These are phyloP conservation scores for Gavia stellata DNA, from an alignment of 2,113 vertebrate genomes.

Conservation along the genomic window DNA sequence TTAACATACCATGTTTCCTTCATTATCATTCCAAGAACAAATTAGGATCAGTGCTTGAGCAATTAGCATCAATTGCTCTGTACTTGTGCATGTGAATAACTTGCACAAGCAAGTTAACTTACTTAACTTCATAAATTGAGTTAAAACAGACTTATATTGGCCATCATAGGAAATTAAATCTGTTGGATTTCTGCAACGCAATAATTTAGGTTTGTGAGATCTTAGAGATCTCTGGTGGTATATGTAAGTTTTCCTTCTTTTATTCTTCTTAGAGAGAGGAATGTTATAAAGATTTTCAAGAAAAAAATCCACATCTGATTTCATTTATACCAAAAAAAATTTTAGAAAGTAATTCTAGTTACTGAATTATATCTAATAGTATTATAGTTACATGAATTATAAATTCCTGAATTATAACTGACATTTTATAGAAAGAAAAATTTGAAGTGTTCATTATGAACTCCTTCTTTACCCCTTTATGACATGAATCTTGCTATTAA, in stretches of 20 bases:
- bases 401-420: not conserved
- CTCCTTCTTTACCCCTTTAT: not conserved
- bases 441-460: not conserved
- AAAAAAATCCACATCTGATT: not conserved
- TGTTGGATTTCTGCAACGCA: not conserved
- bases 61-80: constrained; percentile 1
- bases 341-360: not conserved
- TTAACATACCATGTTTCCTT: not conserved
- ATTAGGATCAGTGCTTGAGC: not conserved
- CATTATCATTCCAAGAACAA: not conserved
- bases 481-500: not conserved
- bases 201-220: not conserved
- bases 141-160: not conserved
- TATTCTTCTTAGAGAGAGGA: not conserved
- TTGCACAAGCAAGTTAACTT: too few relatives aligned
- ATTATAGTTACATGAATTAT: not conserved
- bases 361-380: not conserved
- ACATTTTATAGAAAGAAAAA: not conserved
- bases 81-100: not conserved
- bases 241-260: not conserved
- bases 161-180: not conserved
- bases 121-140: not conserved
- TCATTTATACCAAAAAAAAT: not conserved
- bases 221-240: not conserved
- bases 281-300: not conserved